phyloP scores from a whole-genome alignment of 2,113 vertebrate genomes.

The Rhynchopsitta pachyrhyncha region DNA sequence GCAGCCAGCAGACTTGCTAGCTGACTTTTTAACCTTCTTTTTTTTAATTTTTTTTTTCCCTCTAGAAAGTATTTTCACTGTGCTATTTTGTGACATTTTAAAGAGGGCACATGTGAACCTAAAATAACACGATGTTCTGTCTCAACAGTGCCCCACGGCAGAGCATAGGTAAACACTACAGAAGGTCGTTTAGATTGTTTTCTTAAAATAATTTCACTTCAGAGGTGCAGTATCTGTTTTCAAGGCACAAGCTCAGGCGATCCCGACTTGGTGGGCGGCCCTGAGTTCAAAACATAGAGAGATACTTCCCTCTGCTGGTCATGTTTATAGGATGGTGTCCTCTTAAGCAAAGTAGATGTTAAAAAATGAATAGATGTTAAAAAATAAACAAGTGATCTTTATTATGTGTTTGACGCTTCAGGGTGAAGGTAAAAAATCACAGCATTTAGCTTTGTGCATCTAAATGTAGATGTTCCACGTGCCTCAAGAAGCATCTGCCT shows the following conservation, averaged over 20 bases:
- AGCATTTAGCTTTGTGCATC: not conserved
- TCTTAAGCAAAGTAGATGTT: not conserved
- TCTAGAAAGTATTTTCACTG: not conserved
- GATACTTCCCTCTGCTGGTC: slow-evolving; percentile 55
- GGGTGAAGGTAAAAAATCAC: not conserved
- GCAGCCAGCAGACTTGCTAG: not conserved
- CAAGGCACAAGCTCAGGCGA: not conserved
- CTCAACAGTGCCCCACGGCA: not conserved
- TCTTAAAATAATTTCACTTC: not conserved
- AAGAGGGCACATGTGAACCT: not conserved
- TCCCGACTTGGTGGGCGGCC: not conserved
- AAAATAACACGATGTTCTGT: not conserved
- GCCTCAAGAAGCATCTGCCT: not conserved
- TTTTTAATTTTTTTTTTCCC: no score
- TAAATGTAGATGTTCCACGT: not conserved
- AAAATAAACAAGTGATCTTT: not conserved
- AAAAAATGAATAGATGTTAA: not conserved
- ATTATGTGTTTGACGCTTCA: not conserved
- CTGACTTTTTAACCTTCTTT: not conserved
- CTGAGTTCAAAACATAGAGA: not conserved
- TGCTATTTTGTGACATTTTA: not conserved
- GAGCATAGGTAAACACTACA: fast-evolving
- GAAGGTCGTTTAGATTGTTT: not conserved
- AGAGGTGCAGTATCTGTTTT: not conserved
- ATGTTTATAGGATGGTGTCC: not conserved